Conservation (phyloP, 2,797 vertebrate species). For the Coilia nasus region DNA sequence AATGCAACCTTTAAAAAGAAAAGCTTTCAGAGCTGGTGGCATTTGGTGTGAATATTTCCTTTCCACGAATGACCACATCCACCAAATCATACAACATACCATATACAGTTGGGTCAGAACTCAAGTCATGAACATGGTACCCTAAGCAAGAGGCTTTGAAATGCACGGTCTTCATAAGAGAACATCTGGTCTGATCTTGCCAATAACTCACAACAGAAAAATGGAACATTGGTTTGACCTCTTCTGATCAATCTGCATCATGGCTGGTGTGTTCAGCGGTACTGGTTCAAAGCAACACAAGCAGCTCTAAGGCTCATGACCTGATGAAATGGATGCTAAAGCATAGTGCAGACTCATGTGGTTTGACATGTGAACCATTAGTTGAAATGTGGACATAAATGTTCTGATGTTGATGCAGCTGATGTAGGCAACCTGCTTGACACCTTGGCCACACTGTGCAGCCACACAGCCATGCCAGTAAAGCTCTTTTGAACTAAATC, state of each 20-base stretch:
- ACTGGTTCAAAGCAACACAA: not conserved
- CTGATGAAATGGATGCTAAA: not conserved
- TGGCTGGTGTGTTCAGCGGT: not conserved
- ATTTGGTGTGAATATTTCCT: constrained; percentile 4
- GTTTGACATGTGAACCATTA: not conserved
- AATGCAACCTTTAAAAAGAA: constrained; percentile 20
- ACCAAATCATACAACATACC: not conserved
- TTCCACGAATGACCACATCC: not conserved
- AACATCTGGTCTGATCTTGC: not conserved
- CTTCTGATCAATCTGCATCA: not conserved
- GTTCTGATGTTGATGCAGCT: not conserved
- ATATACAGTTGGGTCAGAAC: not conserved
- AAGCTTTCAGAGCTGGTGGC: constrained; percentile 21
- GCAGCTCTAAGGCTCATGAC: not conserved
- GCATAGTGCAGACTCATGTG: not conserved
- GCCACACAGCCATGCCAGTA: not conserved
- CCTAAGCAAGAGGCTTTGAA: not conserved
- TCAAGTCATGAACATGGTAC: not conserved
- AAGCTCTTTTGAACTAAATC: not conserved
- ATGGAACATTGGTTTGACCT: not conserved
- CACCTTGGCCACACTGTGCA: not conserved
- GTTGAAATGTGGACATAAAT: not conserved
- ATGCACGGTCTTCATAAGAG: not conserved
- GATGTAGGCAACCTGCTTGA: not conserved
- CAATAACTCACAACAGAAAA: not conserved